Evolutionary conservation across 2,888 invertebrate genomes (phyloP).

Genomic region (Ophion costatus): DNA sequence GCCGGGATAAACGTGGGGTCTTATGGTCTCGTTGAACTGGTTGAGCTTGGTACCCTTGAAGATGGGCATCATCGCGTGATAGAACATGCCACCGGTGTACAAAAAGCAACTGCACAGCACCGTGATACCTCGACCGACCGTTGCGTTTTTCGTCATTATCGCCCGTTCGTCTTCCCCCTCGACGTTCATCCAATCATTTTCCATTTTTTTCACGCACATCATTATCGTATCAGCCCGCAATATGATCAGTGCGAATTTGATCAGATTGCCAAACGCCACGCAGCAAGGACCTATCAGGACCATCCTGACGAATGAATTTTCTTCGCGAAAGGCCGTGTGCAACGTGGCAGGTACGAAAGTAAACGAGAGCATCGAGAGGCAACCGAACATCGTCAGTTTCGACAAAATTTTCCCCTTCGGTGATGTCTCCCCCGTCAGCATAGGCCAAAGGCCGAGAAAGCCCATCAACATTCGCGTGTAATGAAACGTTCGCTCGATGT

Average conservation of each 20-base stretch:
- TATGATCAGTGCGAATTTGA: conserved; percentile 33
- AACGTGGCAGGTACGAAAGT: conserved; percentile 27
- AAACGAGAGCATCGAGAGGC: conserved; percentile 22
- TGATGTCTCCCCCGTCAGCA: conserved; percentile 42
- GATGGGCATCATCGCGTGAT: conserved; percentile 60
- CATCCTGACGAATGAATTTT: not conserved
- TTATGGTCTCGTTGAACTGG: conserved; percentile 68
- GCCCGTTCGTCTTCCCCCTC: conserved; percentile 38
- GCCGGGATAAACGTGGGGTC: conserved; percentile 73
- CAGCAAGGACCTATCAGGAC: conserved; percentile 34
- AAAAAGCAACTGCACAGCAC: conserved; percentile 67
- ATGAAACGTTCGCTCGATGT: conserved; percentile 49
- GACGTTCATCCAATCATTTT: conserved; percentile 72
- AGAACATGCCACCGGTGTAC: conserved; percentile 61
- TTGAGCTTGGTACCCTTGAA: conserved; percentile 48
- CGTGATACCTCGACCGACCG: conserved; percentile 57
- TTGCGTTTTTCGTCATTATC: conserved; percentile 58
- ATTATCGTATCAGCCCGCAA: conserved; percentile 32
- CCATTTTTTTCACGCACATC: conserved; percentile 70
- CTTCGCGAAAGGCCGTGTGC: conserved; percentile 37
- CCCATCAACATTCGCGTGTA: conserved; percentile 45
- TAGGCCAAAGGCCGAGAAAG: conserved; percentile 54
- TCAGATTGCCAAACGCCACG: conserved; percentile 10
- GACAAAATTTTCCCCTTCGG: conserved; percentile 3
- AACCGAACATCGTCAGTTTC: conserved; percentile 21